Percentiles rank a stretch among this genome's conserved stretches.
Evolutionary conservation across 2,113 vertebrate genomes (phyloP).

Genomic region (Edolisoma coerulescens): DNA sequence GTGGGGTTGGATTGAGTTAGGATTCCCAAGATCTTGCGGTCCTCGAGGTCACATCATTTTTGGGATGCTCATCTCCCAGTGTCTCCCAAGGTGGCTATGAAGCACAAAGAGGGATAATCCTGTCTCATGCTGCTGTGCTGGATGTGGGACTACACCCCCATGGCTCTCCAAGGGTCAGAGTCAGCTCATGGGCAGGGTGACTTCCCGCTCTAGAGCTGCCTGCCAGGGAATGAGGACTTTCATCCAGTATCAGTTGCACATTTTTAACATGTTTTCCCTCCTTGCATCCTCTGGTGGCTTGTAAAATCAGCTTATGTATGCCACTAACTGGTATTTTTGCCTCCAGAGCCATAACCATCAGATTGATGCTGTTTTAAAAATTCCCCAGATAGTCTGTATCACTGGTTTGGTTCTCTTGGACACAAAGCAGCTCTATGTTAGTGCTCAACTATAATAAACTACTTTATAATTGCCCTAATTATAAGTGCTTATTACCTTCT

Average conservation of each 20-base stretch:
- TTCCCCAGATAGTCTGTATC: neutral
- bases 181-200: neutral
- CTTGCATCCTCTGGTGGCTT: neutral
- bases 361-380: slow-evolving; percentile 39
- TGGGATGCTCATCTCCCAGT: neutral
- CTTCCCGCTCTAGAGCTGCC: neutral
- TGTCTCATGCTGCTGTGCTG: neutral
- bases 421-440: neutral
- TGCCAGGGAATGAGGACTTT: neutral
- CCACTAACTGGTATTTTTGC: neutral
- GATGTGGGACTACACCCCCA: neutral
- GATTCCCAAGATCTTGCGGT: neutral
- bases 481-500: slow-evolving; percentile 57
- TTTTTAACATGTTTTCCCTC: neutral
- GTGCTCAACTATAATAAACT: slow-evolving; percentile 46
- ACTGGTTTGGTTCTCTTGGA: slow-evolving; percentile 29
- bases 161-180: neutral
- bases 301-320: slow-evolving; percentile 16
- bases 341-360: slow-evolving; percentile 8
- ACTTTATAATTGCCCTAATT: slow-evolving; percentile 64
- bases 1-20: neutral
- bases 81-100: neutral
- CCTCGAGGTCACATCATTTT: neutral
- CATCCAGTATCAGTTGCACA: neutral
- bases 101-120: neutral